Evolutionary conservation across 1,140 invertebrate genomes (phyloP), one percentile per base, ranked within the genome.

Genomic region (Drosophila guanche): DNA sequence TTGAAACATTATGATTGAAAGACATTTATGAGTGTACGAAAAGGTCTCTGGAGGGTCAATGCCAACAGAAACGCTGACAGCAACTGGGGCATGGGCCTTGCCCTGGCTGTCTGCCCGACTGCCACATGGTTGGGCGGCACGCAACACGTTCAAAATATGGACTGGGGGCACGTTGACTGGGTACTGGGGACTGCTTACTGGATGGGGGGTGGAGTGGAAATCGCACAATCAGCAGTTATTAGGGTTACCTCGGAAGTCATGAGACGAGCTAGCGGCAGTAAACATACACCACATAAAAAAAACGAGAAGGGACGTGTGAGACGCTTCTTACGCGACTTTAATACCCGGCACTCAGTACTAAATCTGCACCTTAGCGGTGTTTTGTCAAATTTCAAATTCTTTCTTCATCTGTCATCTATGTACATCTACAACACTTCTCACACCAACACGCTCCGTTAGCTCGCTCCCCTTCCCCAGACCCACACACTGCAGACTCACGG

Each of bases 1-100:
- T 90, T 90, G 88, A 90, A 90, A 90, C 88, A 90, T 90, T 90
- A 90, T 90, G 88, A 90, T 90, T 90, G 88, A 90, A 90, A 90
- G 88, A 90, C 88, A 88, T 90, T 90, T 90, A 90, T 90, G 88
- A 90, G 79, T 84, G 81, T 60, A 88, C 78, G 75, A 60, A 76
- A 68, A 83, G 79, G 83, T 88, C 83, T 88, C 83, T 74, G 51
- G 83, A 74, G 83, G 83, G 75, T 88, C 83, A 88, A 88, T 88
- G 83, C 83, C 79, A 88, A 81, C 65, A 78, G 68, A 66, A 85
- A 86, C 65, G 81, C 69, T 81, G 81, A 86, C 80, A 86, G 81
- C 71, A 42, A 27, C 40, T 22, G 20, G 5, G 22, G 27, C 29
- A 33, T 10, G 29, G 22, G 41, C 46, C 12, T 16, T 33, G 37